phyloP scores from a whole-genome alignment of 1,140 invertebrate species.

The Drosophila guanche region DNA sequence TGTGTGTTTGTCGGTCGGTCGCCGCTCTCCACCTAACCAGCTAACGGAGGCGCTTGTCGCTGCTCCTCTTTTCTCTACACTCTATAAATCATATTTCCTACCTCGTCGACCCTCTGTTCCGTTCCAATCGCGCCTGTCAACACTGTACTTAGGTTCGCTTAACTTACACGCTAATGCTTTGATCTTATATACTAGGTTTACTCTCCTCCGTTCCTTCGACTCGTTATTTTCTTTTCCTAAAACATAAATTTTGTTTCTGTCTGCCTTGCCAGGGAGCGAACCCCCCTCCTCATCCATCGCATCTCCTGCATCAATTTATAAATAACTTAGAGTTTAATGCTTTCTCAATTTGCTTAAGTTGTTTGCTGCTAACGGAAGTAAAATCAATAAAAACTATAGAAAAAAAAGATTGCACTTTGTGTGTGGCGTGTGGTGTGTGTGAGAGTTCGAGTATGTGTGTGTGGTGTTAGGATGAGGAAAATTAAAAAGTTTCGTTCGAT shows the following conservation, averaged over 20 bases:
- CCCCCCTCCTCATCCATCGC: constrained; percentile 4
- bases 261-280: constrained; percentile 34
- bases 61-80: constrained; percentile 49
- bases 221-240: constrained; percentile 31
- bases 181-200: constrained; percentile 70
- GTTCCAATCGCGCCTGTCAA: constrained; percentile 40
- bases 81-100: constrained; percentile 67
- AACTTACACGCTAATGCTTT: constrained; percentile 69
- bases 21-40: constrained; percentile 53
- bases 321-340: constrained; percentile 61
- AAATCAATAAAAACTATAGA: constrained; percentile 47
- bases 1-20: not conserved
- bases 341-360: constrained; percentile 62
- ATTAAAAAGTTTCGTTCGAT: constrained; percentile 29
- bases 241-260: constrained; percentile 51
- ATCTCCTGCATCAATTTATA: constrained; percentile 31
- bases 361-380: constrained; percentile 41
- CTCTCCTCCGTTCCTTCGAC: constrained; percentile 32
- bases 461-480: constrained; percentile 1
- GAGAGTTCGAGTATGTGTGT: constrained; percentile 23
- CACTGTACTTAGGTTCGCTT: constrained; percentile 66
- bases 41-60: constrained; percentile 10
- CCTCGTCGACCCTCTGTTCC: constrained; percentile 22
- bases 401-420: constrained; percentile 69
- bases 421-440: constrained; percentile 46